Evolutionary conservation across 2,797 vertebrate species (phyloP).

Genomic region (Smutsia gigantea): DNA sequence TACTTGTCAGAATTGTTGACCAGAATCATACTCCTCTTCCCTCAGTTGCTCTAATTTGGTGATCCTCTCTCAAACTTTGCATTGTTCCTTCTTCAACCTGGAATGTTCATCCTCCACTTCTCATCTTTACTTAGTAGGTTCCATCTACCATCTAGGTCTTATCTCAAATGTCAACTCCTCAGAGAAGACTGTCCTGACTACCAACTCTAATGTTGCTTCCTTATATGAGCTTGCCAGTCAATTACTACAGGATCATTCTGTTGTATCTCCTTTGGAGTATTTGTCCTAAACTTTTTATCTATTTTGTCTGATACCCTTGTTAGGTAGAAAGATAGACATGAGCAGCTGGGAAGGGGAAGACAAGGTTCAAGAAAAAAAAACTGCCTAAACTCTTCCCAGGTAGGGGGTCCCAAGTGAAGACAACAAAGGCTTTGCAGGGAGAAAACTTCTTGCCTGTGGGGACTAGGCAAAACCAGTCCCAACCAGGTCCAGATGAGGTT

Average conservation of each 20-base stretch:
- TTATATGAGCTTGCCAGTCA: not conserved
- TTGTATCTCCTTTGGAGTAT: not conserved
- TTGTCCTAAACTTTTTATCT: not conserved
- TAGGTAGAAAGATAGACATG: too few relatives aligned
- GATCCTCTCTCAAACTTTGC: not conserved
- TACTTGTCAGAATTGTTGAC: not conserved
- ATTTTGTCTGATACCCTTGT: not conserved
- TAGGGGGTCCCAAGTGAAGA: too few relatives aligned
- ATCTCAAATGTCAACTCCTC: not conserved
- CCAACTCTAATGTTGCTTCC: not conserved
- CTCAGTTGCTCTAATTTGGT: not conserved
- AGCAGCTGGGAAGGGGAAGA: too few relatives aligned
- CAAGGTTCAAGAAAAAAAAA: too few relatives aligned
- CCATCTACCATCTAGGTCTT: not conserved
- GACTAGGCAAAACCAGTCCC: too few relatives aligned
- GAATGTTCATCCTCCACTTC: not conserved
- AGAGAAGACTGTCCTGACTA: not conserved
- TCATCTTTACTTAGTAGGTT: not conserved
- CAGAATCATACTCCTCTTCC: not conserved
- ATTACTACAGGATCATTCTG: not conserved
- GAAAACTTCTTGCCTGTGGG: too few relatives aligned
- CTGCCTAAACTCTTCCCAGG: too few relatives aligned
- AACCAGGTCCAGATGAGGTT: too few relatives aligned
- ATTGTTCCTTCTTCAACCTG: not conserved
- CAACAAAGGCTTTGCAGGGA: too few relatives aligned